Evolutionary conservation across 2,888 invertebrate species (phyloP).

Genomic region (Diarsia brunnea): DNA sequence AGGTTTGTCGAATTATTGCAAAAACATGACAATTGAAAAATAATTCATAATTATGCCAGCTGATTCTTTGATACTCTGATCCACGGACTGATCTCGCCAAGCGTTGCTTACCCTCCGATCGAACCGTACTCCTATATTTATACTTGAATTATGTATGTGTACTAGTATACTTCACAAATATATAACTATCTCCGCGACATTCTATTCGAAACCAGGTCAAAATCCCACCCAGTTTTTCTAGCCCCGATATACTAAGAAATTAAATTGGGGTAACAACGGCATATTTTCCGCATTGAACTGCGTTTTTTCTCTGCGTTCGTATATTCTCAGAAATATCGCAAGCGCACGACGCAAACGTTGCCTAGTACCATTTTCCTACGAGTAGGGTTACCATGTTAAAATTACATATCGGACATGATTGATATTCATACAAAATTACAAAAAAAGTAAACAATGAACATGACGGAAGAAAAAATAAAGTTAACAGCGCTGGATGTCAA

Average conservation of each 20-base stretch:
- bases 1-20: too few species aligned
- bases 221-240: slow-evolving; percentile 39
- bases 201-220: slow-evolving; percentile 17
- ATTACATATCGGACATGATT: background rate
- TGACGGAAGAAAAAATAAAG: too few species aligned
- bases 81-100: background rate
- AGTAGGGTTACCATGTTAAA: background rate
- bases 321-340: slow-evolving; percentile 48
- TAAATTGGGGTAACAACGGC: slow-evolving; percentile 35
- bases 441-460: too few species aligned
- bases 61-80: background rate
- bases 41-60: too few species aligned
- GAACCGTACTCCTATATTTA: background rate
- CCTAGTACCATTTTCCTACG: slow-evolving; percentile 43
- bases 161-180: background rate
- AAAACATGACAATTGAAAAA: too few species aligned
- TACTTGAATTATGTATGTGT: background rate
- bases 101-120: background rate
- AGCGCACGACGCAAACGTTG: slow-evolving; percentile 24
- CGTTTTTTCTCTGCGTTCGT: slow-evolving; percentile 34
- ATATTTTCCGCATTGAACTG: slow-evolving; percentile 42
- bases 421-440: too few species aligned
- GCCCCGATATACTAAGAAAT: slow-evolving; percentile 18
- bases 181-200: background rate
- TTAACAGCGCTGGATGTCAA: too few species aligned